Base-by-base conservation (phyloP, 2,888 invertebrate genomes). In the Epirrhoe alternata region DNA sequence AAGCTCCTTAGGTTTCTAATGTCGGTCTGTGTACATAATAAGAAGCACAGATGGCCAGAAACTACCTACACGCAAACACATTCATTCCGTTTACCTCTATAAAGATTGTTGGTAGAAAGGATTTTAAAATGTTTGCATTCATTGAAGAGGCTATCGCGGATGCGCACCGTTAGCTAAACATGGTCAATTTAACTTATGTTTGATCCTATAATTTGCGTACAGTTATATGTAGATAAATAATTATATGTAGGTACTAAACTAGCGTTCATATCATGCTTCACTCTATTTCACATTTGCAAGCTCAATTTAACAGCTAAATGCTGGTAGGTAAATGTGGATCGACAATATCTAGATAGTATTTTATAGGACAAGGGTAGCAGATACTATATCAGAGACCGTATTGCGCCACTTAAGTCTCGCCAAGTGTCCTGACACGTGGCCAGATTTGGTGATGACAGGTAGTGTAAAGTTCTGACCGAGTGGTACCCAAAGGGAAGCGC, bases 151-250 rank as follows among this genome's bases (percentile, higher is more conserved):
- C 55, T 31, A 70, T 67, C 65, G 65, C 70, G 71, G 72, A 73
- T 69, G 60, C 52, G 60, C 49, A 70, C 76, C 73, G 74, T 76
- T 74, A 76, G 42, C 66, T 72, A 67, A 71, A 71, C 70, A 66
- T 65, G 67, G 61, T 52, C 70, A 74, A 70, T 73, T 72, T 61
- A 71, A 67, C 62, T 50, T 66, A 68, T 67, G 66, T 70, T 66
- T 68, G 64, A 73, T 73, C 61, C 70, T 70, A 70, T 70, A 69
- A 73, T 76, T 74, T 73, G 38, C 66, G 4, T 31, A 72, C 74
- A 74, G 75, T 75, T 74, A 74, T 66, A n/a, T n/a, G n/a, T n/a
- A n/a, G n/a, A n/a, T n/a, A 54, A 53, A 60, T 61, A 72, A 71
- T 76, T 72, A 74, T 70, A n/a, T n/a, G n/a, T n/a, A n/a, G n/a